Evolutionary conservation across 1,140 invertebrate species (phyloP), one percentile per base, ranked within the genome.

Genomic region (Microplitis mediator): DNA sequence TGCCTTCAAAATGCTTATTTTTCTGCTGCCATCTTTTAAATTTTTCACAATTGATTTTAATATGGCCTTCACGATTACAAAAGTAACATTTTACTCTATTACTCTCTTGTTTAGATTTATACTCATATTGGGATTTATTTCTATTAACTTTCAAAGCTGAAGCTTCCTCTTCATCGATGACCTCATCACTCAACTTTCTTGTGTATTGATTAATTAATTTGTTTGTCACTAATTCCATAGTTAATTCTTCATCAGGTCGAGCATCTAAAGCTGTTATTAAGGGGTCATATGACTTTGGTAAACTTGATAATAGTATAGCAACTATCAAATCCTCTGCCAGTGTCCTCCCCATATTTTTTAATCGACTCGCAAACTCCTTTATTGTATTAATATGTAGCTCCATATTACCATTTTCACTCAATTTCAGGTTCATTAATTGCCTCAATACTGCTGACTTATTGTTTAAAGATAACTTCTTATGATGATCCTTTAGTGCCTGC

Each of bases 321-420:
- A 66, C 63, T 16, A 45, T 11, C 6, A 66, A 3, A 66, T 66
- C 36, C 13, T 66, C 63, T 16, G 36, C 63, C 8, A 51, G 45
- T 14, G 35, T 66, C 39, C 36, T 35, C 35, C 63, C 63, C 63
- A 66, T 36, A 66, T 36, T 45, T 52, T 36, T 52, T 32, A 68
- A 39, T 31, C 14, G 39, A 11, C 56, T 51, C 6, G n/a, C 50
- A 4, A 68, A 45, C 4, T 68, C 52, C 9, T 68, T 11, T 35
- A 68, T 68, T 32, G 1, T 36, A 14, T 35, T 16, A 0, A 68
- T 54, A 35, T 68, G 66, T 50, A 35, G 1, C 11, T 68, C 52
- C 52, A 56, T 52, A 68, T 56, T 32, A n/a, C 51, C 66, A 14
- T 32, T 36, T 39, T 58, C 54, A 4, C 2, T 35, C 32, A 58